Evolutionary conservation across 1,140 invertebrate genomes (phyloP), one percentile per base, ranked within the genome.

Genomic region (Pomacea maculata): DNA sequence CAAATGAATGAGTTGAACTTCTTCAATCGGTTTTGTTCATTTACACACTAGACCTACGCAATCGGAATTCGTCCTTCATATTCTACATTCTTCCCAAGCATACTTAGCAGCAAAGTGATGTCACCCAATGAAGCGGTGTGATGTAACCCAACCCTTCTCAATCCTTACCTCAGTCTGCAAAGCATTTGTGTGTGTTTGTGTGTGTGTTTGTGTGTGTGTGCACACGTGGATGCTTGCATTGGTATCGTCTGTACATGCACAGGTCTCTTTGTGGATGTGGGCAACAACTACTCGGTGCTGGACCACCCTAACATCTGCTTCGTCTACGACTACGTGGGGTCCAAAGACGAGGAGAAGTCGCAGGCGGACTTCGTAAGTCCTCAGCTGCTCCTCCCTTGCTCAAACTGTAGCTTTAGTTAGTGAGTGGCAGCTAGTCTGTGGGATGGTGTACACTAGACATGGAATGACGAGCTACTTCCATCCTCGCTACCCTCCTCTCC

Each of bases 251-350:
- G 45, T 25, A 14, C 54, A 17, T 55, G 9, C 55, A 14, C 76
- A 91, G 91, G 88, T 84, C 79, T 92, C 79, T 92, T 92, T 84
- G 90, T 92, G 54, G 89, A 92, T 75, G 88, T 91, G 65, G 91
- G 90, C 9, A 90, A 89, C 81, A 92, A 91, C 82, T 90, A 90
- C 82, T 90, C 90, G 0, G 90, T 92, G 9, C 82, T 92, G 19
- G 90, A 91, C 73, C 88, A 91, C 67, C 90, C 88, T 6, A 91
- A 91, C 80, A 88, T 92, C 54, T 90, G 89, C 75, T 92, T 91
- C 81, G 86, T 92, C 17, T 92, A 91, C 80, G 90, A 92, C 55
- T 89, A 89, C 78, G 88, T 89, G 25, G 88, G 88, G 15, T 89
- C 88, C 54, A 89, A 89, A 65, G 88, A 89, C 74, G 88, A 89